Evolutionary conservation across 1,140 invertebrate genomes (phyloP), one percentile per base, ranked within the genome.

Genomic region (Rhynchophorus ferrugineus): DNA sequence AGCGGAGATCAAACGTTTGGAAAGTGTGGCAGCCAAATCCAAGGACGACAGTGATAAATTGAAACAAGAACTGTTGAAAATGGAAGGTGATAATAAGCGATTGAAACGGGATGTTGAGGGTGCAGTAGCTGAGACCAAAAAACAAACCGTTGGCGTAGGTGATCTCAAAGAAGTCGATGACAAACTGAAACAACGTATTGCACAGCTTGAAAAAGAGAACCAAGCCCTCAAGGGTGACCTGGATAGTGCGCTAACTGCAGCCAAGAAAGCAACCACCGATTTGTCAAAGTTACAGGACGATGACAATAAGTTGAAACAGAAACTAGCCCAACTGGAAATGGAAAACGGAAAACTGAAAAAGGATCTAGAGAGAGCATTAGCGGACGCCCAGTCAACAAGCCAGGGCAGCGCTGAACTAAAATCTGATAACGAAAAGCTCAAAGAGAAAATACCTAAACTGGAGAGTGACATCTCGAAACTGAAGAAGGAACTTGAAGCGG

Each of bases 281-380:
- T 37, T 53, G 13, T 22, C 44, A 7, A 39, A 45, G 22, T 33
- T 56, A 16, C 34, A 29, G 24, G 21, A 48, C 11, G 57, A 51
- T n/a, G 46, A 51, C 7, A 37, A 24, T n/a, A 58, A 55, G 38
- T 34, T 57, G 7, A 60, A 48, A 34, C 41, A 60, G 7, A 45
- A 42, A 43, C 24, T 58, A 8, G 45, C 48, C 20, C 18, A 50
- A 22, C 18, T 51, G 24, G 48, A 55, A 21, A 19, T 20, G 11
- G 56, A 58, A 17, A 60, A 56, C 16, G 2, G 11, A 2, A 58
- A 51, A 41, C 9, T 55, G 16, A 58, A 55, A 36, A 45, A 49
- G 13, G 48, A 58, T 18, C 22, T 61, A 18, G 22, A 45, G 35
- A 22, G 19, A 34, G 17, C 44, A 6, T 14, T 29, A 3, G 36